Conservation (phyloP, 2,888 invertebrate species). For the Diplolepis rosae region DNA sequence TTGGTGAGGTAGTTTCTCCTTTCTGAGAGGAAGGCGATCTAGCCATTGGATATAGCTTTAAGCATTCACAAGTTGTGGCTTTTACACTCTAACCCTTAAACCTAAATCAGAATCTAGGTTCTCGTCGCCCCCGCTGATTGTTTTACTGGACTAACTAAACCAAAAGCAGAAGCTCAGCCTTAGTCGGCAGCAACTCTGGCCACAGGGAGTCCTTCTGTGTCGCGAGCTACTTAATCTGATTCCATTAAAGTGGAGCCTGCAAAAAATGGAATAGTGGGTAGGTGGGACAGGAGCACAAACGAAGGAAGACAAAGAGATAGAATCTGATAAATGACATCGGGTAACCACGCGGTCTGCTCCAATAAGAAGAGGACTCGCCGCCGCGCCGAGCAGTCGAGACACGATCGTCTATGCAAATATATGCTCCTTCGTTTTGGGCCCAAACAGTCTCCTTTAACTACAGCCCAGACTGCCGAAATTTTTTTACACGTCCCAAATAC, state of each 20-base stretch:
- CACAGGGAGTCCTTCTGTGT: constrained; percentile 14
- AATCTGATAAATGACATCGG: constrained; percentile 51
- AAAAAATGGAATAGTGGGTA: constrained; percentile 23
- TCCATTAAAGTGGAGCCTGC: constrained; percentile 50
- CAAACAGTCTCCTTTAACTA: constrained; percentile 22
- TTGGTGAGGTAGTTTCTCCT: not conserved
- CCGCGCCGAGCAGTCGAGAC: constrained; percentile 26
- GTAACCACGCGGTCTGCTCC: constrained; percentile 32
- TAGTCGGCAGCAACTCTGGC: constrained; percentile 17
- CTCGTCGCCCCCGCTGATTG: not conserved
- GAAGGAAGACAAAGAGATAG: constrained; percentile 48
- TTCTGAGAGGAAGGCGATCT: not conserved
- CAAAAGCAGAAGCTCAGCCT: not conserved
- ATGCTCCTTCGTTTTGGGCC: constrained; percentile 33
- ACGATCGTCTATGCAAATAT: constrained; percentile 49
- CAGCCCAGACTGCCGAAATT: constrained; percentile 28
- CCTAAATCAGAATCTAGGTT: constrained; percentile 16
- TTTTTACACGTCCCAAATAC: constrained; percentile 12
- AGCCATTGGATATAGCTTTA: constrained; percentile 8
- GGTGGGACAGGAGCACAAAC: constrained; percentile 34
- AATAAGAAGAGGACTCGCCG: constrained; percentile 36
- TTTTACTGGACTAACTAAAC: too few relatives aligned
- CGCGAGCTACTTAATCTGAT: constrained; percentile 50
- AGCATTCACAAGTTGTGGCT: constrained; percentile 16
- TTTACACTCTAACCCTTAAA: constrained; percentile 18